These are phyloP conservation scores for Cyclargus thomasi DNA, from an alignment of 1,140 invertebrate genomes.

Conservation along the genomic window DNA sequence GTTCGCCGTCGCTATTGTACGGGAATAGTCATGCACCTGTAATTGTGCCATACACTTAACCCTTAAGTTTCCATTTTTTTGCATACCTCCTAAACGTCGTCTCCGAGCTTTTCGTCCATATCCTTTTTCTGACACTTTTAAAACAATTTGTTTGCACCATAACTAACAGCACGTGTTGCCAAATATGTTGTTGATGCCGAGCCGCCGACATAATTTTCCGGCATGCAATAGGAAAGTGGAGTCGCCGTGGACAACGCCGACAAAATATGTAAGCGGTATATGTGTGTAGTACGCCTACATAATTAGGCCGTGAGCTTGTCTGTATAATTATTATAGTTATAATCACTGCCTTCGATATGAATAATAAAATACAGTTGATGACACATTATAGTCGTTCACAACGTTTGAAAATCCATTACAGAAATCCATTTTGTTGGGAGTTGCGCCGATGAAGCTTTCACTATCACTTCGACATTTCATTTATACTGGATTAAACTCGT, in stretches of 20 bases:
- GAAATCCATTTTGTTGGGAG: background rate
- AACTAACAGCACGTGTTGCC: no score
- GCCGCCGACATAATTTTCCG: no score
- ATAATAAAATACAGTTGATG: conserved; percentile 1
- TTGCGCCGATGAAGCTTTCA: background rate
- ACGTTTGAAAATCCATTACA: background rate
- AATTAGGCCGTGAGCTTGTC: background rate
- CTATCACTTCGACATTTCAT: conserved; percentile 11
- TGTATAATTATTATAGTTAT: background rate
- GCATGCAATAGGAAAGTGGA: no score
- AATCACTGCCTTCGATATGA: background rate
- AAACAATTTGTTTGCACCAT: no score
- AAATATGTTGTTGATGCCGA: no score
- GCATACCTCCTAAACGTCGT: no score
- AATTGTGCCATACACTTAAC: background rate
- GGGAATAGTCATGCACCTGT: background rate
- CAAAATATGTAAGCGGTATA: no score
- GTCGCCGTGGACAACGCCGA: no score
- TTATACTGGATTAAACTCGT: conserved; percentile 12
- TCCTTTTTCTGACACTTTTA: no score
- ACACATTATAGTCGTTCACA: background rate
- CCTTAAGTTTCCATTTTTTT: no score
- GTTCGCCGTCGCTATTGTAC: background rate
- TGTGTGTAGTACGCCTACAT: no score
- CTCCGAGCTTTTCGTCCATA: no score